These are phyloP conservation scores for Fukomys damarensis DNA, from an alignment of 2,113 vertebrate genomes.

Conservation along the genomic window DNA sequence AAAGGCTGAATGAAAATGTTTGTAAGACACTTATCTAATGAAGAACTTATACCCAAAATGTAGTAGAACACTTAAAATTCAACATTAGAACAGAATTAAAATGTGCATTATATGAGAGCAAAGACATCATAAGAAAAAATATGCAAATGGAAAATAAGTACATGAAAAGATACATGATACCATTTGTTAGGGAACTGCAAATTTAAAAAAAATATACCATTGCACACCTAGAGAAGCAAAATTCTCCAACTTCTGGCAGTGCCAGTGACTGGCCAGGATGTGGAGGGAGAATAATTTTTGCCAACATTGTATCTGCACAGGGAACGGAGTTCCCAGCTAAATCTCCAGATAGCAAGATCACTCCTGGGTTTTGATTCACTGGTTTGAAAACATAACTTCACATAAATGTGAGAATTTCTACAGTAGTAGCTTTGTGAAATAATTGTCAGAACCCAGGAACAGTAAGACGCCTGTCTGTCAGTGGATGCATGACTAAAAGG, in stretches of 20 bases:
- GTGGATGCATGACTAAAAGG: neutral
- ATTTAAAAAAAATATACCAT: neutral
- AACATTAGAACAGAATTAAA: neutral
- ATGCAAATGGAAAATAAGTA: neutral
- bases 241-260: neutral
- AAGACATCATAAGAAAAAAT: neutral
- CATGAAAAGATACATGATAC: neutral
- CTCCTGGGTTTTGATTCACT: too few relatives aligned
- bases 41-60: neutral
- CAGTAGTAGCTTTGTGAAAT: neutral
- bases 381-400: too few relatives aligned
- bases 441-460: neutral
- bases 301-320: rapidly evolving
- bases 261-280: rapidly evolving
- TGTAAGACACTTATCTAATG: neutral
- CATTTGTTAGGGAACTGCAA: neutral
- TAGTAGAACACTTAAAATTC: neutral
- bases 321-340: neutral
- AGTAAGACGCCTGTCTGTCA: neutral
- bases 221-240: rapidly evolving
- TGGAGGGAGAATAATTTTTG: neutral
- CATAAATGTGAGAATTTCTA: neutral
- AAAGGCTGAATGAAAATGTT: neutral
- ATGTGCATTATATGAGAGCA: neutral
- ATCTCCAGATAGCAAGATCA: neutral